Percentiles rank a stretch among this genome's conserved stretches.
phyloP scores from a whole-genome alignment of 2,888 invertebrate genomes.

The Tenthredo mesomela region DNA sequence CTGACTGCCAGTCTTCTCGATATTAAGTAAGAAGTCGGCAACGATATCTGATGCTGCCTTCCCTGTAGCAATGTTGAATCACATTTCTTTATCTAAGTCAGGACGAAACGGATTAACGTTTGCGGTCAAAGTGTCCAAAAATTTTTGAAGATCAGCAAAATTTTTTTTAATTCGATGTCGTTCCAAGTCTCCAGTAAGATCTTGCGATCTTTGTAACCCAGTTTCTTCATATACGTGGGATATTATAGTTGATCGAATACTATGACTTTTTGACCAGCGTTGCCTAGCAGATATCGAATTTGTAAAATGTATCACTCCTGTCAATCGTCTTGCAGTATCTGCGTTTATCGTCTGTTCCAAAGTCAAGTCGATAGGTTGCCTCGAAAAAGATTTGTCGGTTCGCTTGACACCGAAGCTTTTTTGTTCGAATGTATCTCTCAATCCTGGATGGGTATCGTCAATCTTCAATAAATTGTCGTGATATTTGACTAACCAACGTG shows the following conservation, averaged over 20 bases:
- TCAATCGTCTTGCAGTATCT: conserved; percentile 54
- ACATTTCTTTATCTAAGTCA: conserved; percentile 56
- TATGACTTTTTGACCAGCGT: conserved; percentile 61
- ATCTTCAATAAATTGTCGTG: conserved; percentile 55
- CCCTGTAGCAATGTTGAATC: conserved; percentile 60
- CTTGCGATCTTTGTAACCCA: conserved; percentile 54
- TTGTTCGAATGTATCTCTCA: conserved; percentile 36
- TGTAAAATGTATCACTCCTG: conserved; percentile 54
- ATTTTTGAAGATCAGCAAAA: not conserved
- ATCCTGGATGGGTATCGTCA: conserved; percentile 54
- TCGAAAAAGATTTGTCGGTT: conserved; percentile 58
- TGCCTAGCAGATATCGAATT: conserved; percentile 64
- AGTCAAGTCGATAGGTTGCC: conserved; percentile 58
- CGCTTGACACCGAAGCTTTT: conserved; percentile 57
- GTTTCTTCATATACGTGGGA: conserved; percentile 55
- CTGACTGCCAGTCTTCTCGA: conserved; percentile 33
- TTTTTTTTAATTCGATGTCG: conserved; percentile 41
- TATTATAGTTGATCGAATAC: conserved; percentile 57
- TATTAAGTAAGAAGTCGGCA: not conserved
- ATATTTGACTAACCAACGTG: conserved; percentile 54
- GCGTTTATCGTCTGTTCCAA: conserved; percentile 62
- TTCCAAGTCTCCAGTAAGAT: conserved; percentile 53
- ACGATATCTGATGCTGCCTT: not conserved
- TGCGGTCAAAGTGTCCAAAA: conserved; percentile 50
- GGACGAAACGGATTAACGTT: conserved; percentile 61